phyloP scores from a whole-genome alignment of 2,888 invertebrate species.

The Ferrisia virgata region DNA sequence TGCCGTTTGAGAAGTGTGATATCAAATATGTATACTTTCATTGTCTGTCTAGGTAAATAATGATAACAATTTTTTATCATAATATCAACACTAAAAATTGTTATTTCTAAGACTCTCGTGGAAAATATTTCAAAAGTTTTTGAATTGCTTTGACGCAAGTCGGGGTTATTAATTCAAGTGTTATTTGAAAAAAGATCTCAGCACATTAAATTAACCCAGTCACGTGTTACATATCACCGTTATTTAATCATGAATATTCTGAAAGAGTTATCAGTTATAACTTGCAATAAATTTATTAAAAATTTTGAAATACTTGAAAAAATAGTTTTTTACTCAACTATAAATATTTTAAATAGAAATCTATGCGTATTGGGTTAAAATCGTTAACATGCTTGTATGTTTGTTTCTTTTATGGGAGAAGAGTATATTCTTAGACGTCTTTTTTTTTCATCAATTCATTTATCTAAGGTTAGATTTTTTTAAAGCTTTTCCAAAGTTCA shows the following conservation, averaged over 20 bases:
- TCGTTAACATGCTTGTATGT: neutral
- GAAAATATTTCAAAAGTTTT: neutral
- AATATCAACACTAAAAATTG: neutral
- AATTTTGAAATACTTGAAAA: too few relatives aligned
- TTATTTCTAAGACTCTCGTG: neutral
- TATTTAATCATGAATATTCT: neutral
- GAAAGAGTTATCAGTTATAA: too few relatives aligned
- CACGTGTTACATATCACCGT: neutral
- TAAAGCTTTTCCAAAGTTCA: neutral
- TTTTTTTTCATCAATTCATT: neutral
- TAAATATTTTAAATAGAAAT: neutral
- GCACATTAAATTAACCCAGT: neutral
- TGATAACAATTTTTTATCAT: conserved; percentile 9
- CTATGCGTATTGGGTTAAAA: neutral
- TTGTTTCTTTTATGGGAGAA: neutral
- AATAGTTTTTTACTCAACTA: too few relatives aligned
- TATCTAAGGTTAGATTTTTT: neutral
- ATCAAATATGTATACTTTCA: neutral
- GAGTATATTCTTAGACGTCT: neutral
- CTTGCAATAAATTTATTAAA: too few relatives aligned
- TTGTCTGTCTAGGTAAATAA: neutral
- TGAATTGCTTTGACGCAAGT: neutral
- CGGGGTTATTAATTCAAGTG: neutral
- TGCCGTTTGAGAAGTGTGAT: too few relatives aligned
- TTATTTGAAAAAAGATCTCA: neutral